Percentiles rank a stretch among this genome's conserved stretches.
Conservation (phyloP, 2,797 vertebrate species). For the Bradypus variegatus region DNA sequence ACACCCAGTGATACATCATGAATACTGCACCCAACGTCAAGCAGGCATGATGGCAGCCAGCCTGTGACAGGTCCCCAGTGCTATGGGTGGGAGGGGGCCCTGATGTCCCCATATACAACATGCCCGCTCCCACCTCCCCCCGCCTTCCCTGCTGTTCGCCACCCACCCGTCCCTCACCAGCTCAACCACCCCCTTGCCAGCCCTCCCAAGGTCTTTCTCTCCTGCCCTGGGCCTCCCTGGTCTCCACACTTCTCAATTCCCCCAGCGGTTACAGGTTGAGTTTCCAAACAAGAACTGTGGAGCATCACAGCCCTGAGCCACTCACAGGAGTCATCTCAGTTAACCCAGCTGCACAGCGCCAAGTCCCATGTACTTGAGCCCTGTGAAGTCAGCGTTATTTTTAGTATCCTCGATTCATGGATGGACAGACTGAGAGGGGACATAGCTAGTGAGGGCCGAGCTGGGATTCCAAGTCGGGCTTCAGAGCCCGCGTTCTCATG, state of each 20-base stretch:
- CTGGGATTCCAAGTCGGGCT: neutral
- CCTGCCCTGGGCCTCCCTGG: neutral
- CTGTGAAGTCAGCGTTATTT: neutral
- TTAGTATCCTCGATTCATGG: neutral
- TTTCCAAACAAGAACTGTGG: neutral
- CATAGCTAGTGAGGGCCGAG: neutral
- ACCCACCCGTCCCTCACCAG: neutral
- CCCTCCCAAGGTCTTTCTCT: neutral
- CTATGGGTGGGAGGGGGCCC: neutral
- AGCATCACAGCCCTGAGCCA: neutral
- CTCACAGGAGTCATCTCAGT: neutral
- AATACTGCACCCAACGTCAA: accelerated
- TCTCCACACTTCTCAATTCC: neutral
- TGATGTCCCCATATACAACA: neutral
- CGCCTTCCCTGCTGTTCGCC: neutral
- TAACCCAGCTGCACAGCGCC: neutral
- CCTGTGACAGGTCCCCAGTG: neutral
- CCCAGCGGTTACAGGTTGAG: neutral
- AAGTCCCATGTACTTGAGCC: neutral
- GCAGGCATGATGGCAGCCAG: neutral
- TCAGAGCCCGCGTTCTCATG: accelerated
- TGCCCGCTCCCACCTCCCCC: neutral
- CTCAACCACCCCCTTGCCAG: neutral
- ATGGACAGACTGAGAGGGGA: neutral
- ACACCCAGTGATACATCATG: neutral